Evolutionary conservation across 2,888 invertebrate species (phyloP), one percentile per base, ranked within the genome.

Genomic region (Chouioia cunea): DNA sequence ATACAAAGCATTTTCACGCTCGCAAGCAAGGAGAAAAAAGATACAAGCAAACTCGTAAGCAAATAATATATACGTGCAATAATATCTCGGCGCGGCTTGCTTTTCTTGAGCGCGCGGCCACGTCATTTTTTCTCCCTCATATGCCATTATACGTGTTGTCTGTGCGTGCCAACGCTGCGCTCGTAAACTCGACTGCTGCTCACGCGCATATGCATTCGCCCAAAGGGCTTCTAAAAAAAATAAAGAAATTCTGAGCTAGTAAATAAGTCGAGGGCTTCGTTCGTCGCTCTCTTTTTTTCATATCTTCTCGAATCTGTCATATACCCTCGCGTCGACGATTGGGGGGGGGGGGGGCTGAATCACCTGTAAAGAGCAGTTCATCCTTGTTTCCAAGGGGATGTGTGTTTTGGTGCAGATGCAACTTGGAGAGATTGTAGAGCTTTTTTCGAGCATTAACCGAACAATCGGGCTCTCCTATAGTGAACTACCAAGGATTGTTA

Each of bases 171-270:
- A 23, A 64, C 44, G 64, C 54, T 22, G 44, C 27, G 52, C 52
- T n/a, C 52, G 52, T 10, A 18, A 10, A 15, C 16, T 20, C 50
- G 15, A 43, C 20, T 16, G 18, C 3, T 36, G 10, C 47, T n/a
- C 36, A 8, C 58, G 36, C 44, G 44, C 44, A 36, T 22, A 50
- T 60, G 63, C 48, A 48, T 23, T 12, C 18, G 62, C 53, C 53
- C 60, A 23, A 60, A 50, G 57, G 70, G 70, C 65, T 70, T 65
- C 70, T 56, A 54, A 64, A 70, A 65, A 65, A 70, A 59, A 65
- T n/a, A n/a, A n/a, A n/a, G n/a, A 70, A 65, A 70, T 70, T 65
- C 59, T 65, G 54, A 70, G 59, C 53, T 70, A 47, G 54, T 65
- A 70, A 65, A 70, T 59, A 70, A 59, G n/a, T 23, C 23, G 48